Evolutionary conservation across 2,113 vertebrate genomes (phyloP), one percentile per base, ranked within the genome.

Genomic region (Platycercus adscitus): DNA sequence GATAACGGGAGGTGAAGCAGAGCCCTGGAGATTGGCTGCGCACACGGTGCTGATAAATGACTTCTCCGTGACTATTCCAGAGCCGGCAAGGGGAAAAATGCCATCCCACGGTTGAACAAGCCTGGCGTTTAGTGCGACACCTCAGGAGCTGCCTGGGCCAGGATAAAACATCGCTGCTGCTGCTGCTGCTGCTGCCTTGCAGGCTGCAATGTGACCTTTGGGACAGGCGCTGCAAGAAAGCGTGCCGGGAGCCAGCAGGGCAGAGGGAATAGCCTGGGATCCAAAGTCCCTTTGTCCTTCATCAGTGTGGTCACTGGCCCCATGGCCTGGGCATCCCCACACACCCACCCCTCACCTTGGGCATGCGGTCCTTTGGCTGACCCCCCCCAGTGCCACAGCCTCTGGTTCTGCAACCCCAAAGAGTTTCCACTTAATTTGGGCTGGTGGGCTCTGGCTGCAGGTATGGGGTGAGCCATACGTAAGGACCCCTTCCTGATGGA

Each of bases 21-120:
- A 95, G 89, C 81, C 70, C 87, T 1, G 80, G 93, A 95, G 93
- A 90, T 83, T 81, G 92, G 87, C 91, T 91, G 91, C 46, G 7
- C 81, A 49, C 84, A 44, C 17, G 13, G 41, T 21, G 79, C 86
- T 87, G 94, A 92, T 83, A 79, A 91, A 88, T 61, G 91, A 86
- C 76, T 93, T 66, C 89, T 81, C 78, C 10, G 56, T 72, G 89
- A 85, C 88, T 49, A 23, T 84, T 95, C 86, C 95, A 63, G 89
- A 92, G 68, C 87, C 0, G 0, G 72, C 90, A 85, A 73, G 88
- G 95, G 83, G 79, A 91, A 93, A 96, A 93, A 91, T 33, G 77
- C 83, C 81, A 88, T 90, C 88, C 86, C 83, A 91, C 8, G 83
- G 39, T n/a, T 84, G 69, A 95, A 33, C 69, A 75, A 49, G 43